Evolutionary conservation across 1,140 invertebrate species (phyloP).

Genomic region (Drosophila kohkoa): DNA sequence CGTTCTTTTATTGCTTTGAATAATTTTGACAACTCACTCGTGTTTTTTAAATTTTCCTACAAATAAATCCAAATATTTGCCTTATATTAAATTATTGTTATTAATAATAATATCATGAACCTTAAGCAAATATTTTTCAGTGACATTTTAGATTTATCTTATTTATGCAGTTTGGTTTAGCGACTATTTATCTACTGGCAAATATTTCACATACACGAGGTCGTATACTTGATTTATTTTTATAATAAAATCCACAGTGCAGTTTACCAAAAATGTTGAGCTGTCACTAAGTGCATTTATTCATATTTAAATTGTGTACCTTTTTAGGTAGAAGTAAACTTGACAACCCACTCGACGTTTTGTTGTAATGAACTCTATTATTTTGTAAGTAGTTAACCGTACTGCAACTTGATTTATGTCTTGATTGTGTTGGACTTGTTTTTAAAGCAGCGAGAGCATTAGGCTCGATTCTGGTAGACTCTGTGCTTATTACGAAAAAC

Average conservation of each 20-base stretch:
- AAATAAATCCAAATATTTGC: too few species aligned
- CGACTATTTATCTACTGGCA: too few species aligned
- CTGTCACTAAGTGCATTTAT: background rate
- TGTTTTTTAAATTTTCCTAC: too few species aligned
- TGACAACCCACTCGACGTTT: background rate
- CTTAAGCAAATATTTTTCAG: too few species aligned
- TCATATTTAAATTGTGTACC: background rate
- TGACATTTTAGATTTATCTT: too few species aligned
- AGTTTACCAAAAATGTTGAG: background rate
- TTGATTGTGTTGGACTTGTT: conserved; percentile 1
- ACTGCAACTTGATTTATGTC: background rate
- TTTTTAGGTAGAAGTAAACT: background rate
- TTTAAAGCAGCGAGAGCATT: background rate
- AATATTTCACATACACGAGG: too few species aligned
- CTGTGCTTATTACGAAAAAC: background rate
- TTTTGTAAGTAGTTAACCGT: background rate
- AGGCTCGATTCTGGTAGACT: background rate
- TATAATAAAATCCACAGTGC: background rate
- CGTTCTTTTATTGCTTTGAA: too few species aligned
- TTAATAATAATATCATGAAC: too few species aligned
- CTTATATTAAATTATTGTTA: too few species aligned
- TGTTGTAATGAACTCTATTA: background rate
- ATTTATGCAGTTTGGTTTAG: too few species aligned
- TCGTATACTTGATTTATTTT: background rate
- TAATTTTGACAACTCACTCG: too few species aligned